A percentile compares a stretch with the other conserved stretches of the same genome.
Conservation (phyloP, 2,888 invertebrate genomes). For the Temnothorax ravouxi region DNA sequence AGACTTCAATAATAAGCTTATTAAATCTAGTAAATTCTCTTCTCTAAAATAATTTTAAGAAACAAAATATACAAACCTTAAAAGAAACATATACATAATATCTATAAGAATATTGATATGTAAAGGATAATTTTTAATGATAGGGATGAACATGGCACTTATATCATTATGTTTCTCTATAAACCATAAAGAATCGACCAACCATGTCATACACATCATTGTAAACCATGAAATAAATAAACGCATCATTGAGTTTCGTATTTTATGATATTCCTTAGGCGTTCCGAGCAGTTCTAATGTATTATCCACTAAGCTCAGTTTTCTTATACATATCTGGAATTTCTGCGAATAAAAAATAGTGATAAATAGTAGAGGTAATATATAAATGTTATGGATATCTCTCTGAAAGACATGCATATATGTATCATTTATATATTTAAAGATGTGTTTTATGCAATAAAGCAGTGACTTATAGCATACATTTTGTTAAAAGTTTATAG, state of each 20-base stretch:
- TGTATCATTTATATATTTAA: neutral
- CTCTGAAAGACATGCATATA: neutral
- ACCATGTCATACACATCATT: neutral
- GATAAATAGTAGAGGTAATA: neutral
- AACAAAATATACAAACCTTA: neutral
- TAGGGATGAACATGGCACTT: neutral
- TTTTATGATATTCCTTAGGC: neutral
- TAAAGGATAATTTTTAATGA: neutral
- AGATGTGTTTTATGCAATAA: neutral
- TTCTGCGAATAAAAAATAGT: neutral
- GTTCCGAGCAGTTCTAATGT: slow-evolving; percentile 21
- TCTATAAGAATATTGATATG: neutral
- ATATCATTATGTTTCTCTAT: neutral
- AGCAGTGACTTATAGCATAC: neutral
- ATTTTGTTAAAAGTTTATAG: neutral
- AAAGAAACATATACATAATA: neutral
- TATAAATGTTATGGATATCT: neutral
- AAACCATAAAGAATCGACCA: neutral
- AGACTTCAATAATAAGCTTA: too few relatives aligned
- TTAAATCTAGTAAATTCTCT: neutral
- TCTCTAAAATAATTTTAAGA: neutral
- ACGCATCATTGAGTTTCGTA: neutral
- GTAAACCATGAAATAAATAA: neutral
- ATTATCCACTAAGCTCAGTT: slow-evolving; percentile 12
- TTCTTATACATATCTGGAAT: neutral